Evolutionary conservation across 1,140 invertebrate genomes (phyloP).

Genomic region (Mycetomoellerius zeteki): DNA sequence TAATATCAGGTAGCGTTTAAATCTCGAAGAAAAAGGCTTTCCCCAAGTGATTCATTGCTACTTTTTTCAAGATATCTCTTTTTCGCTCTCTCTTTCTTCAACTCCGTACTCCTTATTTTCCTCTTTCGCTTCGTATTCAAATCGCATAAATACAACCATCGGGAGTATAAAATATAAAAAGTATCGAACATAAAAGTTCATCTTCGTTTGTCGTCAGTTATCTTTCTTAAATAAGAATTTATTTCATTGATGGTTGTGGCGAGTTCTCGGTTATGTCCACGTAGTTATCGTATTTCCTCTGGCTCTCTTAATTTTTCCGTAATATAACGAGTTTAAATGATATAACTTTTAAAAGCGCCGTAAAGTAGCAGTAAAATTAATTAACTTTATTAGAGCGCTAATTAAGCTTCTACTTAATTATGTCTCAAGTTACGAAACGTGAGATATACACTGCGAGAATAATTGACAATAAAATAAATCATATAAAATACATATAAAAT

Average conservation of each 20-base stretch:
- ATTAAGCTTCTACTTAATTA: constrained; percentile 49
- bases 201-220: neutral
- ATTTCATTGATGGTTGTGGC: neutral
- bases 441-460: neutral
- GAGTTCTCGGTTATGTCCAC: neutral
- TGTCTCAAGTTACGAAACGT: constrained; percentile 21
- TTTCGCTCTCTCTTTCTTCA: constrained; percentile 5
- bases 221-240: constrained; percentile 17
- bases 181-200: neutral
- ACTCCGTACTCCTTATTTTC: neutral
- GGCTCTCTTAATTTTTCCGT: constrained; percentile 24
- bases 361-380: constrained; percentile 39
- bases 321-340: constrained; percentile 24
- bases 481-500: neutral
- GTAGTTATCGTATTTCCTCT: constrained; percentile 16
- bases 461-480: constrained; percentile 19
- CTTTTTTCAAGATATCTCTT: constrained; percentile 20
- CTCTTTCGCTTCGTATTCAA: neutral
- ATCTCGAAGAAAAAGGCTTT: constrained; percentile 57
- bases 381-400: constrained; percentile 42
- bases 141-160: neutral
- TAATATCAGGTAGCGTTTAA: constrained; percentile 69
- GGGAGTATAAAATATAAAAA: neutral
- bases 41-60: constrained; percentile 44
- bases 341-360: constrained; percentile 28